Evolutionary conservation across 2,888 invertebrate genomes (phyloP), one percentile per base, ranked within the genome.

Genomic region (Xylota sylvarum): DNA sequence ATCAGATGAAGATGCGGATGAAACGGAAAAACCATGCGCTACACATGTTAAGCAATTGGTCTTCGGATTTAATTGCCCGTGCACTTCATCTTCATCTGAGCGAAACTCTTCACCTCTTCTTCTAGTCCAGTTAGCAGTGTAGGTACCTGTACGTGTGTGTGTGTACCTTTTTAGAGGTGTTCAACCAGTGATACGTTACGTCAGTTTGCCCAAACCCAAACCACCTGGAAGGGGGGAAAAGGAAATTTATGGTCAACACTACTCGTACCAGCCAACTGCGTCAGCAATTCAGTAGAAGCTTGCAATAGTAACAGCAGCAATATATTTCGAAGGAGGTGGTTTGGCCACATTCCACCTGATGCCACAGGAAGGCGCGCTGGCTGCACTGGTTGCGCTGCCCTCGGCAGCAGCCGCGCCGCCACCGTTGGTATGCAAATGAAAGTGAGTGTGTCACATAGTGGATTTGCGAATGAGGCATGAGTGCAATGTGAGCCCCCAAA

Each of bases 21-120:
- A 72, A 85, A 70, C 60, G 40, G 64, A 80, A 60, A 48, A 65
- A 60, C 81, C 81, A 77, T 67, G 78, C 82, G 78, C 82, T 70
- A 73, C 86, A 82, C 78, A 82, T 86, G 86, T 82, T 86, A 73
- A 82, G 86, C 82, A 86, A 86, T 86, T 86, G 86, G 77, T 86
- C 77, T 82, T 86, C 78, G 78, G 73, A 50, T 86, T 86, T 86
- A 86, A 86, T 86, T 86, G 78, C 64, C 82, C 86, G 69, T 78
- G 73, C 86, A 86, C 78, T 86, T 82, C 82, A 78, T 86, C 82
- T 86, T 82, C 77, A 77, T 76, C 77, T 76, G 43, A 37, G 76
- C 30, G 79, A 69, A 52, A 55, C 70, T 27, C 52, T 12, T 35
- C 70, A 40, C 23, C 58, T 43, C 46, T 58, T 50, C 65, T 60